Evolutionary conservation across 2,888 invertebrate species (phyloP).

Genomic region (Dryobota labecula): DNA sequence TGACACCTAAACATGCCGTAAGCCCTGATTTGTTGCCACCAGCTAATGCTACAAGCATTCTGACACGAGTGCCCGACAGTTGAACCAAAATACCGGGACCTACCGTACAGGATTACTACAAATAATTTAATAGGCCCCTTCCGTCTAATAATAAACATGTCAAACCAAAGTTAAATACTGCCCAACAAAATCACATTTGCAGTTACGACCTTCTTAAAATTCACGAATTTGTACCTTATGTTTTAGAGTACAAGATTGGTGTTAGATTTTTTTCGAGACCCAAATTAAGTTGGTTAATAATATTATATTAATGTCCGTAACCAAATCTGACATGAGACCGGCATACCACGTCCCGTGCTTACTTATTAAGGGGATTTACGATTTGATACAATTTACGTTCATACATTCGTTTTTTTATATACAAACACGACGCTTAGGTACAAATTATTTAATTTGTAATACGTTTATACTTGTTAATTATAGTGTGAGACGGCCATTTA

Average conservation of each 20-base stretch:
- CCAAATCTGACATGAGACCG: slow-evolving; percentile 87
- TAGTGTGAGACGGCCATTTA: slow-evolving; percentile 73
- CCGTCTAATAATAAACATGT: slow-evolving; percentile 89
- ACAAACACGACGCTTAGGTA: slow-evolving; percentile 85
- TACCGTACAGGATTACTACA: slow-evolving; percentile 84
- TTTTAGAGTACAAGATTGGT: slow-evolving; percentile 49
- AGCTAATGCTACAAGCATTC: slow-evolving; percentile 71
- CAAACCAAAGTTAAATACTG: slow-evolving; percentile 85
- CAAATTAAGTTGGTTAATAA: slow-evolving; percentile 70
- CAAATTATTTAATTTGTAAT: slow-evolving; percentile 88
- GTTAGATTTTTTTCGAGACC: slow-evolving; percentile 16
- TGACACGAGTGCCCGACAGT: slow-evolving; percentile 78
- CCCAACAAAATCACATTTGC: slow-evolving; percentile 72
- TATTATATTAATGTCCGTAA: slow-evolving; percentile 84
- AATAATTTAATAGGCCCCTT: slow-evolving; percentile 89
- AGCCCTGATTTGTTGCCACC: slow-evolving; percentile 80
- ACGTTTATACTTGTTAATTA: slow-evolving; percentile 85
- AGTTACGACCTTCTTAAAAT: slow-evolving; percentile 23
- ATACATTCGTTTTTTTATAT: slow-evolving; percentile 77
- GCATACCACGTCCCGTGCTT: slow-evolving; percentile 81
- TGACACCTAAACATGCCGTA: slow-evolving; percentile 80
- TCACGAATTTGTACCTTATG: slow-evolving; percentile 66
- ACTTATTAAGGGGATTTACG: slow-evolving; percentile 87
- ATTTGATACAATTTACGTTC: slow-evolving; percentile 85
- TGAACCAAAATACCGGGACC: slow-evolving; percentile 84